phyloP scores from a whole-genome alignment of 2,888 invertebrate species.

The Oscheius sp. region DNA sequence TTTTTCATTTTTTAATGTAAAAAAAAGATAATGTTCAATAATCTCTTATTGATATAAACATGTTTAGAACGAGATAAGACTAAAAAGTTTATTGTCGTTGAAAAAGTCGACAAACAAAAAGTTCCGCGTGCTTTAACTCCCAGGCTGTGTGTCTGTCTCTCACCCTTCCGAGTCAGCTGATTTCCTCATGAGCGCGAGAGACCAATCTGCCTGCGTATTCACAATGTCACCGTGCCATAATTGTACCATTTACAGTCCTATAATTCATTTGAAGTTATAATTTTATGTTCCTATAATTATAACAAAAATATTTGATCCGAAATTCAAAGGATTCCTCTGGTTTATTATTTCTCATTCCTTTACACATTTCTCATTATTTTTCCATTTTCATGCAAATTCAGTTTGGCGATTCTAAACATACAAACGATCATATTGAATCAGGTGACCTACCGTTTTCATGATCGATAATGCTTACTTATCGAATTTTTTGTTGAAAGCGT shows the following conservation, averaged over 20 bases:
- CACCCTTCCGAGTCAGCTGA: conserved; percentile 24
- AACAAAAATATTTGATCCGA: too few species aligned
- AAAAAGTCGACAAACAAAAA: conserved; percentile 9
- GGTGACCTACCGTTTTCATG: conserved; percentile 9
- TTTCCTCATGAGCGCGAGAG: conserved; percentile 21
- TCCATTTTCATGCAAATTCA: background rate
- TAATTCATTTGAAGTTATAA: background rate
- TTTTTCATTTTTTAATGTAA: background rate
- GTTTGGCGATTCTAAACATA: background rate
- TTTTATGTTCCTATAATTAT: background rate
- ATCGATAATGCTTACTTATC: conserved; percentile 19
- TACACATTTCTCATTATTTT: background rate
- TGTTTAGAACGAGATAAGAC: background rate
- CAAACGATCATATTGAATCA: conserved; percentile 18
- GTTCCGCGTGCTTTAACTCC: conserved; percentile 21
- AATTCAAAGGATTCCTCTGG: too few species aligned
- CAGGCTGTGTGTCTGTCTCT: too few species aligned
- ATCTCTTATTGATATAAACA: background rate
- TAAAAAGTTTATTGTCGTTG: background rate
- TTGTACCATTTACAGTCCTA: background rate
- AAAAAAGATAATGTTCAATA: background rate
- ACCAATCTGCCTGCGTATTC: conserved; percentile 17
- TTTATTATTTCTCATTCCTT: too few species aligned
- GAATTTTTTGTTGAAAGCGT: background rate
- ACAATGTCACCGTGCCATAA: conserved; percentile 3